Base-by-base conservation (phyloP, 1,140 invertebrate species). In the Coelopa frigida region DNA sequence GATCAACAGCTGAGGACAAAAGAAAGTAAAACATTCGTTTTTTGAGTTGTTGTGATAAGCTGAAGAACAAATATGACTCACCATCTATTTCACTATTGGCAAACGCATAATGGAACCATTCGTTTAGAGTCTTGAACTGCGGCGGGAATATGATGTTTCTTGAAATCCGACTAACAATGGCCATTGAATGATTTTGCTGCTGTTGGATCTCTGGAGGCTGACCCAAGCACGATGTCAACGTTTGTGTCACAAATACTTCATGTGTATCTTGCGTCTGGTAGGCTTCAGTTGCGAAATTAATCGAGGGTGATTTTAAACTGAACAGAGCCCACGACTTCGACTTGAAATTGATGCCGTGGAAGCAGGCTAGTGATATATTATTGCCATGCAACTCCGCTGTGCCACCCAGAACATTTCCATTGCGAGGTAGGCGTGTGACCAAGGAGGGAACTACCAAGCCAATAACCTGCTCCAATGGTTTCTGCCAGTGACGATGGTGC, bases 41-140 rank as follows among this genome's bases (percentile, higher is more conserved):
- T n/a, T n/a, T n/a, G n/a, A n/a, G n/a, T n/a, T n/a, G n/a, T n/a
- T n/a, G n/a, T n/a, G n/a, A n/a, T n/a, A n/a, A n/a, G n/a, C n/a
- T 14, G 27, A 7, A 40, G 11, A 40, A 21, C 11, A 21, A 7
- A 12, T 46, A 14, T 22, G 5, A 59, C 61, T 72, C 75, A 93
- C 90, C 89, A 74, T 95, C 92, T 40, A 95, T 86, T 72, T 94
- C 90, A 67, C 86, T 89, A 51, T 85, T 89, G 17, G 89, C 83
- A 70, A 97, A 96, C 1, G 93, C 89, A 72, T 97, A 98, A 56
- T 91, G 84, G 73, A 97, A 97, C 94, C 94, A 98, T 71, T 97
- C 94, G 55, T 89, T 84, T 8, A 94, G 73, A 15, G 86, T 87
- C 67, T 91, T 89, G 69, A 95, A 96, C 70, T 95, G 93, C 20